Percentiles rank a stretch among this genome's conserved stretches.
These are phyloP conservation scores for Noturus placidus DNA, from an alignment of 2,113 vertebrate genomes.

Conservation along the genomic window DNA sequence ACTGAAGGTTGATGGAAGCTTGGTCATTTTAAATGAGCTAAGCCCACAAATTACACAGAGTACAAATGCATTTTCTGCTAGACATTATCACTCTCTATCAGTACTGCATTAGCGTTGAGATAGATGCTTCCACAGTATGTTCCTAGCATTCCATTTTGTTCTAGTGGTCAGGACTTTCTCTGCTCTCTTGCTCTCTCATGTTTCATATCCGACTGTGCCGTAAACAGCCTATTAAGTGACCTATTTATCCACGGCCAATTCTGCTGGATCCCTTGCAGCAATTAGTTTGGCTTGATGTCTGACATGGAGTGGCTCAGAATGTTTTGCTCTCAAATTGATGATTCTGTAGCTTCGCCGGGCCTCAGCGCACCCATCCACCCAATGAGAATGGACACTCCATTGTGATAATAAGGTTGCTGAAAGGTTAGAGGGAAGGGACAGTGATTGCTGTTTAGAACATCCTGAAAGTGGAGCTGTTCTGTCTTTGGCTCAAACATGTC, in stretches of 20 bases:
- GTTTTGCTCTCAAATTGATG: conserved; percentile 61
- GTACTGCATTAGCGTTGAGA: conserved; percentile 3
- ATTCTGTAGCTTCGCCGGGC: not conserved
- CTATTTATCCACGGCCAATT: conserved; percentile 77
- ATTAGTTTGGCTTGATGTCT: conserved; percentile 72
- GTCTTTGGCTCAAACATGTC: not conserved
- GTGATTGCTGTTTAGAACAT: conserved; percentile 27
- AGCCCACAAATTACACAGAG: not conserved
- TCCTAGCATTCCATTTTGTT: conserved; percentile 21
- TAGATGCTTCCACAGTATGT: not conserved
- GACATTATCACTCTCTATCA: not conserved
- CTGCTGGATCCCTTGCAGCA: conserved; percentile 71
- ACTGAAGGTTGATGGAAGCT: not conserved
- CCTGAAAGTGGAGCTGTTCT: not conserved
- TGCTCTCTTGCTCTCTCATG: conserved; percentile 58
- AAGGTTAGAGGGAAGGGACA: not conserved
- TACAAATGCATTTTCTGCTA: not conserved
- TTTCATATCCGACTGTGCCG: conserved; percentile 69
- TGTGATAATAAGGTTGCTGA: conserved; percentile 42
- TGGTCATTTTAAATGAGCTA: not conserved
- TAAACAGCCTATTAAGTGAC: conserved; percentile 79
- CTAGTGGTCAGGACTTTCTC: conserved; percentile 2
- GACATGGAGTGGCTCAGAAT: conserved; percentile 62
- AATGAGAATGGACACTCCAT: conserved; percentile 41
- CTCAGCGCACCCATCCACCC: not conserved